These are phyloP conservation scores for Propithecus deckenii DNA, from an alignment of 2,797 vertebrate species.

Conservation along the genomic window DNA sequence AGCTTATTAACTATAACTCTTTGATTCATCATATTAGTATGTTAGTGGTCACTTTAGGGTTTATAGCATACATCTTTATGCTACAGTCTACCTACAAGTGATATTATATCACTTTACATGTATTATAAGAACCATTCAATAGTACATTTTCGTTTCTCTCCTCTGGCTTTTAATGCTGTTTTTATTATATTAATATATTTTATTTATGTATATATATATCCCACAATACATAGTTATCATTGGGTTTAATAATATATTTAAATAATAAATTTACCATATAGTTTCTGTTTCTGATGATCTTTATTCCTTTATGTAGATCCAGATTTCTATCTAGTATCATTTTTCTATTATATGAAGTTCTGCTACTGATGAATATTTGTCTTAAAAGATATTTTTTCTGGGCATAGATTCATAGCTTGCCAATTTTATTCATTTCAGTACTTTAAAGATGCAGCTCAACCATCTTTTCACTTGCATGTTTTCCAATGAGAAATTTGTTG, in stretches of 20 bases:
- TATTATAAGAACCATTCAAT: background rate
- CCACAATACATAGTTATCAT: background rate
- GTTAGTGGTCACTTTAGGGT: background rate
- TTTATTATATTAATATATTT: background rate
- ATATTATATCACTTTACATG: background rate
- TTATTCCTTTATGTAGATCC: background rate
- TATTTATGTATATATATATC: background rate
- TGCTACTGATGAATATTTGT: background rate
- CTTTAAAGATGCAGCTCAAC: background rate
- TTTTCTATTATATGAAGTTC: constrained; percentile 6
- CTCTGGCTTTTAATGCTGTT: background rate
- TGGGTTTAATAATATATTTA: background rate
- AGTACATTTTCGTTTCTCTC: background rate
- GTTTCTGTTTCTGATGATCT: background rate
- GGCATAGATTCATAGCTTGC: background rate
- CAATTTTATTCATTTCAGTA: background rate
- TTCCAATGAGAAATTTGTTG: background rate
- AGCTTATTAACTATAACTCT: background rate
- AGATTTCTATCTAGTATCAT: background rate
- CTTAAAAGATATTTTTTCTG: constrained; percentile 10
- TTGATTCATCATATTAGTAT: background rate
- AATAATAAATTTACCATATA: background rate
- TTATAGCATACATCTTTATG: background rate
- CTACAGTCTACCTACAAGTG: background rate
- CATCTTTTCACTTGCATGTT: background rate